Percentiles rank a stretch among this genome's conserved stretches.
Conservation (phyloP, 1,140 invertebrate species). For the Lepidurus arcticus region DNA sequence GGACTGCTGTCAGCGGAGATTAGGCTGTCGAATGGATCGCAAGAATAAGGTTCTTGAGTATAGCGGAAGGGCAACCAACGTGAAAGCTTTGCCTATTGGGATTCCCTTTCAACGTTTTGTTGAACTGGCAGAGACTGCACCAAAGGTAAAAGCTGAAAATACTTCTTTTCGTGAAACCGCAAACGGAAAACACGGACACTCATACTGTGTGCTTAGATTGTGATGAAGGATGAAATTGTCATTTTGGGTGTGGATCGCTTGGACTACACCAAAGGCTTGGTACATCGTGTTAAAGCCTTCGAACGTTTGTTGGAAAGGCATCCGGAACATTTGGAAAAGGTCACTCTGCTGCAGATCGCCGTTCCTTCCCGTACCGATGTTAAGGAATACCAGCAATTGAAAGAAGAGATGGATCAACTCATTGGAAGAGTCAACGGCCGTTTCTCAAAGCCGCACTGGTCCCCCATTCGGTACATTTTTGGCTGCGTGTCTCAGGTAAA, state of each 20-base stretch:
- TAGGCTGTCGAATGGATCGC: constrained; percentile 46
- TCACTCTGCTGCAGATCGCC: constrained; percentile 41
- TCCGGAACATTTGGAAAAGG: constrained; percentile 44
- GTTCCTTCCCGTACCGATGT: constrained; percentile 49
- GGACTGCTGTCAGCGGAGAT: constrained; percentile 45
- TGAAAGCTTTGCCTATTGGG: constrained; percentile 44
- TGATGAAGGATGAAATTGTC: constrained; percentile 41
- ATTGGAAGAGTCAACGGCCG: constrained; percentile 46
- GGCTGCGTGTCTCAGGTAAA: constrained; percentile 37
- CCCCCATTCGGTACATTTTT: constrained; percentile 48
- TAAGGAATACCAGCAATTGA: constrained; percentile 46
- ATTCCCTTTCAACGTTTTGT: constrained; percentile 46
- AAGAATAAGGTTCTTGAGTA: constrained; percentile 44
- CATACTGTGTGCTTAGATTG: constrained; percentile 35
- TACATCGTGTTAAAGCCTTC: constrained; percentile 46
- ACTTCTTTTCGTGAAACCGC: neutral
- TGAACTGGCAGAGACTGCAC: constrained; percentile 42
- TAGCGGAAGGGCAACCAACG: constrained; percentile 43
- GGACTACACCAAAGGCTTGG: constrained; percentile 49
- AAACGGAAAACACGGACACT: neutral
- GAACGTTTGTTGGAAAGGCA: constrained; percentile 45
- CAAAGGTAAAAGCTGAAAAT: constrained; percentile 39
- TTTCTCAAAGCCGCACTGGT: constrained; percentile 47
- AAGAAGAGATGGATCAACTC: constrained; percentile 47
- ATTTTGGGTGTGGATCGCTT: constrained; percentile 48